Evolutionary conservation across 2,113 vertebrate genomes (phyloP).

Genomic region (Odocoileus hemionus): DNA sequence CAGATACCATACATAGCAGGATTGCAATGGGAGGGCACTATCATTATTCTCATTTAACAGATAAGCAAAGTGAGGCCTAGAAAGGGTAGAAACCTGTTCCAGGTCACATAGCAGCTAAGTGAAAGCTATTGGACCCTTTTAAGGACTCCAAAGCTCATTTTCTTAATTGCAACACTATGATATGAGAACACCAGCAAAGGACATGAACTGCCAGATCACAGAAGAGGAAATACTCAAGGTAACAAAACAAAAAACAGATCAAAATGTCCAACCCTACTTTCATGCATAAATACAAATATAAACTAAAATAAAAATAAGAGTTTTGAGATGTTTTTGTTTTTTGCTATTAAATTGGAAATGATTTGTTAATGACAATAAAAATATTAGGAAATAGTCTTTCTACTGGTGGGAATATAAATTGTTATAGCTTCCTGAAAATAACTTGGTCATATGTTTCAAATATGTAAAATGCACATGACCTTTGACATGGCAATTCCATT

Average conservation of each 20-base stretch:
- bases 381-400: not conserved
- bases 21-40: not conserved
- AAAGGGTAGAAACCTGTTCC: not conserved
- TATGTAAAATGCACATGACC: not conserved
- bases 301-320: not conserved
- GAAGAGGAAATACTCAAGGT: not conserved
- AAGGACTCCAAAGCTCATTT: not conserved
- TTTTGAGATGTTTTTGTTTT: not conserved
- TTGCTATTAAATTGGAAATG: not conserved
- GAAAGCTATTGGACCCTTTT: not conserved
- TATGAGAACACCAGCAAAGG: not conserved
- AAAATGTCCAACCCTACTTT: not conserved
- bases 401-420: not conserved
- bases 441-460: not conserved
- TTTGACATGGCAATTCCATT: not conserved
- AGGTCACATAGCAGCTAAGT: not conserved
- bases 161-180: not conserved
- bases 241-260: not conserved
- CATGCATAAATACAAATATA: not conserved
- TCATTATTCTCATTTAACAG: not conserved
- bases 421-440: conserved; percentile 5
- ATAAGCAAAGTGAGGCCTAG: not conserved
- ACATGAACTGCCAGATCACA: not conserved
- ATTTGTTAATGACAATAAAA: not conserved
- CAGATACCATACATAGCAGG: not conserved